Base-by-base conservation (phyloP, 2,113 vertebrate genomes). In the Machaerirhynchus nigripectus region DNA sequence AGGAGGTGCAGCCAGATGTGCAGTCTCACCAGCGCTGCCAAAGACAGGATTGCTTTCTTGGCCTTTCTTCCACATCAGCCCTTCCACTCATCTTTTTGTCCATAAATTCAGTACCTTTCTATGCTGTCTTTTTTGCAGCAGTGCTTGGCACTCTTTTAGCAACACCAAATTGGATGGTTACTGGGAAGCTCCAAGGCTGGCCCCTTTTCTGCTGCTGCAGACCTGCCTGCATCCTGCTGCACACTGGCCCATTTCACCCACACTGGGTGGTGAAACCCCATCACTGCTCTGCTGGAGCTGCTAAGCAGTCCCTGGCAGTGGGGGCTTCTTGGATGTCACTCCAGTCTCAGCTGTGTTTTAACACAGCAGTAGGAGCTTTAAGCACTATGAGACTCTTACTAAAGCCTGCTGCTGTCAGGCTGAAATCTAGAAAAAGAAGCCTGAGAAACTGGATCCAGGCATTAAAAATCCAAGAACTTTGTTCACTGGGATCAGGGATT, bases 241-340 rank as follows among this genome's bases (percentile, higher is more conserved):
- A 0, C 35, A 12, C 76, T 74, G 81, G 10, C 56, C 73, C 17
- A 3, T 42, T 81, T 78, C 44, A 37, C 59, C 31, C 33, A 7
- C 9, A 1, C 37, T 0, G 64, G 56, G 20, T 0, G 0, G 52
- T 65, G 42, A 39, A 77, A 50, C 28, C n/a, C 31, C 59, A 47
- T 31, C 0, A 0, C 59, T 81, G 87, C 68, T 89, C 13, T 65
- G 64, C 56, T 69, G 61, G 44, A 65, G 53, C 44, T 82, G 77
- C 61, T n/a, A 27, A 75, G 87, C 28, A 5, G 7, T 11, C 24
- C 31, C 55, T 77, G 71, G 22, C 59, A 57, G 10, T 7, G 19
- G 42, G 56, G 39, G 35, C 23, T 76, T 69, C 67, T 77, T 52
- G n/a, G 42, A 39, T 67, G 56, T 68, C 10, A 21, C 26, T 65